Evolutionary conservation across 2,113 vertebrate species (phyloP).

Genomic region (Origma solitaria): DNA sequence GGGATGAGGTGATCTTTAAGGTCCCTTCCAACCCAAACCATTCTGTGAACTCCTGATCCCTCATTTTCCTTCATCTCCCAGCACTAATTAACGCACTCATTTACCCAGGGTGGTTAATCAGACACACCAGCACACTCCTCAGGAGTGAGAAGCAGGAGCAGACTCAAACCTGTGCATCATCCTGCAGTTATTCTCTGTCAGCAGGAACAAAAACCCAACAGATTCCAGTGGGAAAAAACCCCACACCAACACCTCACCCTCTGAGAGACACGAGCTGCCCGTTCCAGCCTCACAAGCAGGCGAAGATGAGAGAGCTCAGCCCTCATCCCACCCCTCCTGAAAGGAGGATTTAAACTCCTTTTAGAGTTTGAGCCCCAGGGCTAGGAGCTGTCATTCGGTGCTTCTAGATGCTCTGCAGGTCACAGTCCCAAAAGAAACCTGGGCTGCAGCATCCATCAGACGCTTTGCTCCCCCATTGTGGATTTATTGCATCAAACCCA

Average conservation of each 20-base stretch:
- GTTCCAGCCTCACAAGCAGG: background rate
- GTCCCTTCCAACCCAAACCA: background rate
- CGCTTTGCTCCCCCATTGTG: accelerated
- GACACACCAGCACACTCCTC: background rate
- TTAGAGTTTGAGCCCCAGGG: too few relatives aligned
- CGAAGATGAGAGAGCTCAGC: background rate
- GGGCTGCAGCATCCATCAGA: background rate
- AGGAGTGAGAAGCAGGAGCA: background rate
- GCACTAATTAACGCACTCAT: background rate
- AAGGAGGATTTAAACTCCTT: background rate
- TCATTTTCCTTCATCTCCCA: background rate
- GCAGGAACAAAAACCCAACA: background rate
- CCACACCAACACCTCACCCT: background rate
- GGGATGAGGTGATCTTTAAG: background rate
- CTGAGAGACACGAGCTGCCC: background rate
- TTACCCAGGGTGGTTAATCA: background rate
- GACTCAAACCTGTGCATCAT: too few relatives aligned
- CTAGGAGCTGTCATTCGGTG: background rate
- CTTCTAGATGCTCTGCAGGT: background rate
- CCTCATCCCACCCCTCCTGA: background rate
- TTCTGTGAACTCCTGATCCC: background rate
- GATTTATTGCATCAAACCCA: background rate
- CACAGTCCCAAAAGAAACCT: background rate
- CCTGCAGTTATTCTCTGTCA: background rate
- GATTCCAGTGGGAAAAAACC: background rate